Conservation (phyloP, 2,888 invertebrate species). For the Diabrotica balteata region DNA sequence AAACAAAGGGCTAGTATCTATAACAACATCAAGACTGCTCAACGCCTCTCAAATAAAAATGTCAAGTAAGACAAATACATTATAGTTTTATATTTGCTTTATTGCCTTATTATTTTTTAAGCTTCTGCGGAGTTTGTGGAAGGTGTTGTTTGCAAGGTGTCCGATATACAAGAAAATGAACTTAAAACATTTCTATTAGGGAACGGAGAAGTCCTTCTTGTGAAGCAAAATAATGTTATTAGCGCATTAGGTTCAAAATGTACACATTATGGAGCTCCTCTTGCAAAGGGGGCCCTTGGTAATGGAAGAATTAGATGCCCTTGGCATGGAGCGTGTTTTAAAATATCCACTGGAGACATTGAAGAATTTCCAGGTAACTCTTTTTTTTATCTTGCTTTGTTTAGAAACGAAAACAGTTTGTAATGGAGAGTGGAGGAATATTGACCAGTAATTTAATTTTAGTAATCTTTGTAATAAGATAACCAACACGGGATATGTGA, state of each 20-base stretch:
- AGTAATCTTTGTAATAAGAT: too few relatives aligned
- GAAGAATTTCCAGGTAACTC: conserved; percentile 75
- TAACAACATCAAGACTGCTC: too few relatives aligned
- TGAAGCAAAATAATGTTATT: conserved; percentile 82
- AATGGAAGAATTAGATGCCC: conserved; percentile 88
- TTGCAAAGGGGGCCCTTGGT: conserved; percentile 81
- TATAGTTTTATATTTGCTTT: neutral
- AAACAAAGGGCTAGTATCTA: too few relatives aligned
- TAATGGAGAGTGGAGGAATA: too few relatives aligned
- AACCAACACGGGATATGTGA: too few relatives aligned
- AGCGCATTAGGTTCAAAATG: conserved; percentile 89
- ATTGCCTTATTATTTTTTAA: neutral
- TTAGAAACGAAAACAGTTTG: too few relatives aligned
- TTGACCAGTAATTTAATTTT: too few relatives aligned
- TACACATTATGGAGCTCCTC: conserved; percentile 90
- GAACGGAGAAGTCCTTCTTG: conserved; percentile 80
- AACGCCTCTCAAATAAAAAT: too few relatives aligned
- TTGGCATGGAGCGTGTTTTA: conserved; percentile 97
- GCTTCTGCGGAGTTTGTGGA: conserved; percentile 67
- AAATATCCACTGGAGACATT: conserved; percentile 87
- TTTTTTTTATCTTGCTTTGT: too few relatives aligned
- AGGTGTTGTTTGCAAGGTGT: conserved; percentile 73
- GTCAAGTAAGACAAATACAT: neutral
- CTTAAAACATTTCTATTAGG: conserved; percentile 76
- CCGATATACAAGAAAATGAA: conserved; percentile 77